Base-by-base conservation (phyloP, 2,113 vertebrate genomes). In the Nothobranchius furzeri region DNA sequence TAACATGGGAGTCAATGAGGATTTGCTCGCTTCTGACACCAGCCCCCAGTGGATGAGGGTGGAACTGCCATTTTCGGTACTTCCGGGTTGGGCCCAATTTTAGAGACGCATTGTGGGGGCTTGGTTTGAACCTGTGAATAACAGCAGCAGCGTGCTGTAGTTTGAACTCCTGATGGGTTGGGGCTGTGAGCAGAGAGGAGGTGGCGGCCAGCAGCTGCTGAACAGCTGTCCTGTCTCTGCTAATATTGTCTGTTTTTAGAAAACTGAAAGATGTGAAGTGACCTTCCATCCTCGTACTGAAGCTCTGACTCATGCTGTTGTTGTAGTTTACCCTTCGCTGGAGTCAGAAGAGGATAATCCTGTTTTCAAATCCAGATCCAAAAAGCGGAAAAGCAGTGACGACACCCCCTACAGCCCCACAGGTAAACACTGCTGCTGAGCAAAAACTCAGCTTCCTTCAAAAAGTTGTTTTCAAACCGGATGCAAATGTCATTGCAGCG, bases 331-430 rank as follows among this genome's bases (percentile, higher is more conserved):
- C 81, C 98, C 98, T 6, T 99, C 98, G 9, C 85, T 99, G 50
- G 98, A 99, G 87, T 99, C 97, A 6, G 98, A 99, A 1, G 98
- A 98, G 85, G 98, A 99, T 87, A 98, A 98, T 87, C 97, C 97
- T 2, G 93, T 99, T 37, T 99, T 99, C 92, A 99, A 99, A 90
- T 99, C 98, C 7, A 93, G 98, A 84, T 98, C 98, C n/a, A 98
- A 99, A 93, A 99, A 98, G 83, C 93, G 97, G 91, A 99, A 98
- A 95, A 96, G 94, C 82, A 97, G 95, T 0, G 98, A 98, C 2
- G 98, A 99, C 63, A 96, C 96, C 62, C 97, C 97, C 0, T 99
- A 98, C 87, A 99, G 96, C 78, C 98, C 98, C 0, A 99, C 97
- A 56, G 98, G 98, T 98, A 91, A 51, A 7, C 37, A 10, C 2